Evolutionary conservation across 2,797 vertebrate genomes (phyloP).

Genomic region (Bryconaethiops microstoma): DNA sequence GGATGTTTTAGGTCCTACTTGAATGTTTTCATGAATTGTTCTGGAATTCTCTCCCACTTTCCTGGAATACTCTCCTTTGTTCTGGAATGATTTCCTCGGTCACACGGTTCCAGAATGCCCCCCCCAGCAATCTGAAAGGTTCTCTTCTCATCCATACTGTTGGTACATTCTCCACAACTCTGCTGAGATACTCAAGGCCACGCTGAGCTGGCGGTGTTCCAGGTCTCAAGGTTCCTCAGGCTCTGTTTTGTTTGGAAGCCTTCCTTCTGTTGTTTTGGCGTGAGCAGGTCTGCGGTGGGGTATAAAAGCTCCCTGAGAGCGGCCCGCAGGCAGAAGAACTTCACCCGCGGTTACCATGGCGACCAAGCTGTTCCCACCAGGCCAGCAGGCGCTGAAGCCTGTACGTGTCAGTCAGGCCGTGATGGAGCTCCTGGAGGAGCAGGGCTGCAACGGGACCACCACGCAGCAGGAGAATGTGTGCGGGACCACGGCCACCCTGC

Average conservation of each 20-base stretch:
- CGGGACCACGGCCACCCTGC: constrained; percentile 73
- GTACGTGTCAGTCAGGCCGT: constrained; percentile 61
- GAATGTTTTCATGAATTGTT: too few species aligned
- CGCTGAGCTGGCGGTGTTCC: constrained; percentile 54
- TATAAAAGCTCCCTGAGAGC: constrained; percentile 74
- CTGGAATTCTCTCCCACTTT: too few species aligned
- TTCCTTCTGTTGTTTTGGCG: too few species aligned
- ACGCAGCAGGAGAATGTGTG: constrained; percentile 64
- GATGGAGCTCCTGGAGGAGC: constrained; percentile 67
- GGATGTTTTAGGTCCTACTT: too few species aligned
- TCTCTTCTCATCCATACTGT: too few species aligned
- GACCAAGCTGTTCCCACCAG: constrained; percentile 58
- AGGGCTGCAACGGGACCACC: constrained; percentile 75
- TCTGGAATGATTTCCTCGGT: too few species aligned
- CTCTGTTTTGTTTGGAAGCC: constrained; percentile 78
- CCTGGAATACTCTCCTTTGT: too few species aligned
- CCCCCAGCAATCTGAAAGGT: too few species aligned
- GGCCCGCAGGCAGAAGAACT: not conserved
- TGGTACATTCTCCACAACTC: not conserved
- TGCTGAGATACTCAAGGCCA: constrained; percentile 66
- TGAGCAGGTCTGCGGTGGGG: constrained; percentile 70
- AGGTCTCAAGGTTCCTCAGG: constrained; percentile 73
- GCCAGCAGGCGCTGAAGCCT: constrained; percentile 59
- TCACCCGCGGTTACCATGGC: constrained; percentile 56
- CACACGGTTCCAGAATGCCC: too few species aligned